Percentiles rank a stretch among this genome's conserved stretches.
Conservation (phyloP, 2,888 invertebrate genomes). For the Nezara viridula region DNA sequence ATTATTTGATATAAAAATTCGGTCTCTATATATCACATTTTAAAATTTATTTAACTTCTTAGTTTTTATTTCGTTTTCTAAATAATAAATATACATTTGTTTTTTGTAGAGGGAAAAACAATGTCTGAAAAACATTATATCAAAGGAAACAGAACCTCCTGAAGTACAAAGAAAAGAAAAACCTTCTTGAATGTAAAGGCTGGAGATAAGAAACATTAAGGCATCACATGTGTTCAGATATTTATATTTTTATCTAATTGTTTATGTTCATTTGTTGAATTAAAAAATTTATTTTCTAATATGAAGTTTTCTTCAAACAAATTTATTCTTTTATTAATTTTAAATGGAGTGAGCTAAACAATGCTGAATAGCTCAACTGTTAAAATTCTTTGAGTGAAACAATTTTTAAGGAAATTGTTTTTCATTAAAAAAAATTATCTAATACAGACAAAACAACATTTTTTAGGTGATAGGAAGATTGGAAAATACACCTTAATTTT, state of each 20-base stretch:
- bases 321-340: background rate
- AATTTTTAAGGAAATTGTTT: too few relatives aligned
- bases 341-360: too few relatives aligned
- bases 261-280: background rate
- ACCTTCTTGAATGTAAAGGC: background rate
- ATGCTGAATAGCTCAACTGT: too few relatives aligned
- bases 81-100: background rate
- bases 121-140: background rate
- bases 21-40: too few relatives aligned
- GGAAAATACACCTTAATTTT: too few relatives aligned
- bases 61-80: background rate
- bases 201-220: background rate
- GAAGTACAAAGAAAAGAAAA: background rate
- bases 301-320: background rate
- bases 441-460: too few relatives aligned
- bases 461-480: too few relatives aligned
- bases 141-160: background rate
- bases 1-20: too few relatives aligned
- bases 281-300: background rate
- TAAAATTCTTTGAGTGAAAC: too few relatives aligned
- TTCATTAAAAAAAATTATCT: too few relatives aligned
- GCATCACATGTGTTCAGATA: background rate
- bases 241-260: background rate
- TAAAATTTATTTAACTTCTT: too few relatives aligned
- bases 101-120: background rate